Base-by-base conservation (phyloP, 2,113 vertebrate genomes). In the Symphodus melops region DNA sequence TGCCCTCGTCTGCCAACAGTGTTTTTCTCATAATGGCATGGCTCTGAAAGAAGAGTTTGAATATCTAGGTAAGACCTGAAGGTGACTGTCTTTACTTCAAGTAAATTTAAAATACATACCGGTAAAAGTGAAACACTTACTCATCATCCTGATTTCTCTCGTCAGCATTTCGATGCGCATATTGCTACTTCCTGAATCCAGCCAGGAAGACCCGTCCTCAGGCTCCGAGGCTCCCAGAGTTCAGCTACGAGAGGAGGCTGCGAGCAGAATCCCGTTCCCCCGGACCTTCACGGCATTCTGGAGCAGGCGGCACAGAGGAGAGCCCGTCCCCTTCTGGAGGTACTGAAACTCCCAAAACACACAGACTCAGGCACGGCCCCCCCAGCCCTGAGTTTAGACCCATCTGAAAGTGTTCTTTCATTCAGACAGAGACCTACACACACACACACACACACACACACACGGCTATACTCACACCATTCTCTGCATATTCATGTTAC, bases 21-120 rank as follows among this genome's bases (percentile, higher is more conserved):
- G 98, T 83, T 99, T 97, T 89, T 99, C 98, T 83, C 98, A 99
- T 84, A 99, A 99, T 87, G 98, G 98, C 72, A 99, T 99, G 98
- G 98, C 98, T 80, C 92, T 99, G 86, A 98, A 97, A 85, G 98
- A 99, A 84, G 98, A 99, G 79, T 99, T 96, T 95, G 97, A 99
- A 90, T 99, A 97, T 71, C 55, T 97, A 73, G 97, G 98, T 99
- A 95, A 96, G 96, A 78, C 41, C 57, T 73, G 10, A 73, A 65
- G 19, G 4, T 1, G 1, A 0, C 12, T 17, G 19, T 51, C 42
- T 41, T 41, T 41, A 3, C 28, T 41, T n/a, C n/a, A n/a, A n/a
- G n/a, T n/a, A n/a, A n/a, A n/a, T n/a, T n/a, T n/a, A n/a, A n/a
- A n/a, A n/a, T n/a, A n/a, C n/a, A n/a, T n/a, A n/a, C n/a, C n/a